A percentile compares a stretch with the other conserved stretches of the same genome.
Conservation (phyloP, 2,888 invertebrate species). For the Caenorhabditis sp. region DNA sequence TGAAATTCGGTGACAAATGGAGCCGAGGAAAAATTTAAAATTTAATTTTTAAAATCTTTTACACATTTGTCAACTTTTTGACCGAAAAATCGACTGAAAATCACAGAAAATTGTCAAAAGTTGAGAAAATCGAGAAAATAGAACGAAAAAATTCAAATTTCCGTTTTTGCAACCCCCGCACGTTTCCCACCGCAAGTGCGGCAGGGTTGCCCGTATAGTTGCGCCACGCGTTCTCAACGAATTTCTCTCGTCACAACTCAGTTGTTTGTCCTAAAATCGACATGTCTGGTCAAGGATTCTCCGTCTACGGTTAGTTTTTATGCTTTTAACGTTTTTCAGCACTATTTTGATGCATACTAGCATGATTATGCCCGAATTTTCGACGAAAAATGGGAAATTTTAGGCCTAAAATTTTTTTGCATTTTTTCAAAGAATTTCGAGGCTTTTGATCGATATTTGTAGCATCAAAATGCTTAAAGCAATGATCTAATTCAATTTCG, state of each 20-base stretch:
- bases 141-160: background rate
- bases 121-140: background rate
- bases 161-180: constrained; percentile 20
- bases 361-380: no score
- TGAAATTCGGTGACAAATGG: no score
- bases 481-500: no score
- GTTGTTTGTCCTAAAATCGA: constrained; percentile 31
- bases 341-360: background rate
- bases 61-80: no score
- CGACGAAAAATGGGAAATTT: background rate
- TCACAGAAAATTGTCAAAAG: no score
- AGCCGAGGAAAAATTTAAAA: no score
- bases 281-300: constrained; percentile 19
- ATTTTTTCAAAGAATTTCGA: background rate
- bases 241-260: constrained; percentile 1
- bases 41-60: no score
- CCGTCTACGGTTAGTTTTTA: constrained; percentile 33
- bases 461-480: background rate
- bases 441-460: background rate
- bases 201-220: background rate
- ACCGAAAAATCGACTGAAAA: no score
- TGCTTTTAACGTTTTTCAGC: background rate
- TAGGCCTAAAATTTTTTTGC: background rate
- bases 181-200: constrained; percentile 8
- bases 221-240: background rate